Evolutionary conservation across 2,888 invertebrate genomes (phyloP).

Genomic region (Molanna angustata): DNA sequence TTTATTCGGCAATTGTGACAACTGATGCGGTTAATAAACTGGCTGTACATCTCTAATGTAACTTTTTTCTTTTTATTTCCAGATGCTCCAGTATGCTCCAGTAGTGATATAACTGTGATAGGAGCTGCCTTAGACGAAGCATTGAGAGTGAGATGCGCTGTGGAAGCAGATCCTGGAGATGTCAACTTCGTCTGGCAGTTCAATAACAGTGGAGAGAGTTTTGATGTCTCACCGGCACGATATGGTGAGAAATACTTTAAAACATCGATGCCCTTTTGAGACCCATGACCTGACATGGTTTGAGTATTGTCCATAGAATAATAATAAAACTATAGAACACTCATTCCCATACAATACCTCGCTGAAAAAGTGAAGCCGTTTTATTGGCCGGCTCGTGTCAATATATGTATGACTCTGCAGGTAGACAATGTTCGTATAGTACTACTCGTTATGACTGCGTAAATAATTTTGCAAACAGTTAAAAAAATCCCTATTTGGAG

Average conservation of each 20-base stretch:
- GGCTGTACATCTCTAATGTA: background rate
- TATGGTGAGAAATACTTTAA: conserved; percentile 42
- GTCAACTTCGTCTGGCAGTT: conserved; percentile 88
- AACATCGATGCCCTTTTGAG: background rate
- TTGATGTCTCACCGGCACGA: conserved; percentile 70
- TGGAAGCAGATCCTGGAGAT: conserved; percentile 82
- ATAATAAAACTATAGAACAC: too few species aligned
- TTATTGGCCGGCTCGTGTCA: too few species aligned
- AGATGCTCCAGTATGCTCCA: conserved; percentile 83
- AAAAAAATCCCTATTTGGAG: too few species aligned
- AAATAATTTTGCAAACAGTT: too few species aligned
- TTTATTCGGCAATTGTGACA: too few species aligned
- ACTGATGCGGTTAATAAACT: too few species aligned
- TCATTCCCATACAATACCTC: too few species aligned
- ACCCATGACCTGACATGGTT: background rate
- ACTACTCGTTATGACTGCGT: too few species aligned
- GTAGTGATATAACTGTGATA: conserved; percentile 70
- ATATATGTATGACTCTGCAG: too few species aligned
- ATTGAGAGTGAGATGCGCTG: conserved; percentile 78
- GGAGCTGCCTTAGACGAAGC: conserved; percentile 84
- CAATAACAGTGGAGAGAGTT: conserved; percentile 84
- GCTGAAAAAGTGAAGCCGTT: too few species aligned
- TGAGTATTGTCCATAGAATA: too few species aligned
- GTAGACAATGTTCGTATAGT: too few species aligned
- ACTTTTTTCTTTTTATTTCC: conserved; percentile 30